Evolutionary conservation across 2,113 vertebrate genomes (phyloP).

Genomic region (Ursus arctos): DNA sequence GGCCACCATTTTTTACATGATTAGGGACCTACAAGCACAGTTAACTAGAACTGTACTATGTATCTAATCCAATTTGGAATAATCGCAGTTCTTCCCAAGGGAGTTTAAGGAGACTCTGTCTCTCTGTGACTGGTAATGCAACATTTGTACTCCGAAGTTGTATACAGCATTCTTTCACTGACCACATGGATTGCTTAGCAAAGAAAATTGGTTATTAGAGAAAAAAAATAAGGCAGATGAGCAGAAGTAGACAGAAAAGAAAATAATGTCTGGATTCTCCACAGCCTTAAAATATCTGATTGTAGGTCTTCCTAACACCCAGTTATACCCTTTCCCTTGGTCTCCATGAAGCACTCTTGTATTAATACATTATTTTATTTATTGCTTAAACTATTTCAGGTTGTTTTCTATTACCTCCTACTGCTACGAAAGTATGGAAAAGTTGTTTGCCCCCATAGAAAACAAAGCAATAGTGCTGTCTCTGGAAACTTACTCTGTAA

Average conservation of each 20-base stretch:
- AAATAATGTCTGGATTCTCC: background rate
- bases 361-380: background rate
- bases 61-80: background rate
- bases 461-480: background rate
- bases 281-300: background rate
- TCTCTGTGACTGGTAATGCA: background rate
- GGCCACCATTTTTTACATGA: background rate
- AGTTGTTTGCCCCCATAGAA: background rate
- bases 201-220: background rate
- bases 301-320: background rate
- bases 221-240: background rate
- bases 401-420: background rate
- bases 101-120: background rate
- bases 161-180: background rate
- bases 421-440: background rate
- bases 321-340: background rate
- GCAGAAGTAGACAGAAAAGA: background rate
- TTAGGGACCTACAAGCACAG: background rate
- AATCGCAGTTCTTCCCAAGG: background rate
- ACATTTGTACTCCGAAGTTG: background rate
- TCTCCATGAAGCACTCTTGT: background rate
- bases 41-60: background rate
- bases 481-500: background rate
- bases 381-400: background rate
- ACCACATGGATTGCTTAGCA: background rate